Evolutionary conservation across 2,113 vertebrate genomes (phyloP).

Genomic region (Nerophis lumbriciformis): DNA sequence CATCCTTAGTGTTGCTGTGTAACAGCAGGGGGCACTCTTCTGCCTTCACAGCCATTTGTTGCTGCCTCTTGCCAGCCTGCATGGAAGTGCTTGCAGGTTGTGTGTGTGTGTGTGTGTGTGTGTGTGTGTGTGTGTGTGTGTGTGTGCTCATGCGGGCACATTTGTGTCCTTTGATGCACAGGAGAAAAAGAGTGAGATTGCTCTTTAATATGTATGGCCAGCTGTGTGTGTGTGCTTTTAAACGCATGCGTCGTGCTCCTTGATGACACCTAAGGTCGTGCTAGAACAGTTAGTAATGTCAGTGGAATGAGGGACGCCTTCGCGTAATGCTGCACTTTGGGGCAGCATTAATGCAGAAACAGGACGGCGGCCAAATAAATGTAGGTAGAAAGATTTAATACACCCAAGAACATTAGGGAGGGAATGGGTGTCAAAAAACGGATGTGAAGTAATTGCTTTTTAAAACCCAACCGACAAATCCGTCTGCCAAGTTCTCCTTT

Average conservation of each 20-base stretch:
- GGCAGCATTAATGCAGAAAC: not conserved
- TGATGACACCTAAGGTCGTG: constrained; percentile 47
- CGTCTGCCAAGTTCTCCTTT: not conserved
- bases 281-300: constrained; percentile 17
- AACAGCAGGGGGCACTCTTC: constrained; percentile 69
- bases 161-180: constrained; percentile 62
- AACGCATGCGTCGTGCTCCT: constrained; percentile 15
- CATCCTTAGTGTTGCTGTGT: constrained; percentile 24
- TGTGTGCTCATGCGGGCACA: constrained; percentile 42
- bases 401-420: not conserved
- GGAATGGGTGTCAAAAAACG: not conserved
- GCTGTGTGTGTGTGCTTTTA: constrained; percentile 27
- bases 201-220: constrained; percentile 64
- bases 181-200: constrained; percentile 54
- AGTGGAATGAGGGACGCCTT: constrained; percentile 21
- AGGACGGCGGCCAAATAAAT: not conserved
- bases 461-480: not conserved
- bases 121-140: constrained; percentile 12
- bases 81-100: constrained; percentile 23
- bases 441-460: not conserved
- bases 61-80: constrained; percentile 21
- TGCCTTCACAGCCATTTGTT: constrained; percentile 55
- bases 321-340: constrained; percentile 1
- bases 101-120: constrained; percentile 22
- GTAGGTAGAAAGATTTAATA: not conserved